Conservation (phyloP, 2,797 vertebrate genomes). For the Synaphobranchus kaupii region DNA sequence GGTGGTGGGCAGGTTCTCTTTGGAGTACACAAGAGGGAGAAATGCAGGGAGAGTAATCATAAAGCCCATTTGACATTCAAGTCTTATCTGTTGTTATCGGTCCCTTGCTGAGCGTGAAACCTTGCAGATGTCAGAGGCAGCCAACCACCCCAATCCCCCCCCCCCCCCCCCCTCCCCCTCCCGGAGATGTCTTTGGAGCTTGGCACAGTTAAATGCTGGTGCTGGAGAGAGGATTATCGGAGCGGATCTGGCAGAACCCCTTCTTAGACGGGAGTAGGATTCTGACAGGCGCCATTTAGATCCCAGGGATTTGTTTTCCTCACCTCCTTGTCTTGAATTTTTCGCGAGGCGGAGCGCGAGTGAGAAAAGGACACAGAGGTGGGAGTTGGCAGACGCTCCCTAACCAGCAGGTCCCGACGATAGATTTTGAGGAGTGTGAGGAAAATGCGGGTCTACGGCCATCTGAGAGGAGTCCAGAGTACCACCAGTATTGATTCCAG, state of each 20-base stretch:
- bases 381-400: not conserved
- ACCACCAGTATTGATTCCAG: not conserved
- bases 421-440: not conserved
- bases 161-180: no score
- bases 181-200: no score
- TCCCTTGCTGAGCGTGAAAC: not conserved
- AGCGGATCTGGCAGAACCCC: not conserved
- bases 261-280: not conserved
- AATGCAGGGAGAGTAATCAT: not conserved
- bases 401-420: not conserved
- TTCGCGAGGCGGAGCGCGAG: not conserved
- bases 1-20: not conserved
- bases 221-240: not conserved
- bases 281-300: not conserved
- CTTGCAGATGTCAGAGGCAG: not conserved
- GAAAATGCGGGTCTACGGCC: not conserved
- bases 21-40: not conserved
- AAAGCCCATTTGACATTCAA: not conserved
- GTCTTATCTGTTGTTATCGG: not conserved
- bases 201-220: not conserved
- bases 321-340: not conserved
- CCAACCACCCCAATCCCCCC: no score
- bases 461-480: not conserved
- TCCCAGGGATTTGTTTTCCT: not conserved
- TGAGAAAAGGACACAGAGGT: not conserved